A percentile compares a stretch with the other conserved stretches of the same genome.
Conservation (phyloP, 2,888 invertebrate species). For the Lepidocyrtoides sp. region DNA sequence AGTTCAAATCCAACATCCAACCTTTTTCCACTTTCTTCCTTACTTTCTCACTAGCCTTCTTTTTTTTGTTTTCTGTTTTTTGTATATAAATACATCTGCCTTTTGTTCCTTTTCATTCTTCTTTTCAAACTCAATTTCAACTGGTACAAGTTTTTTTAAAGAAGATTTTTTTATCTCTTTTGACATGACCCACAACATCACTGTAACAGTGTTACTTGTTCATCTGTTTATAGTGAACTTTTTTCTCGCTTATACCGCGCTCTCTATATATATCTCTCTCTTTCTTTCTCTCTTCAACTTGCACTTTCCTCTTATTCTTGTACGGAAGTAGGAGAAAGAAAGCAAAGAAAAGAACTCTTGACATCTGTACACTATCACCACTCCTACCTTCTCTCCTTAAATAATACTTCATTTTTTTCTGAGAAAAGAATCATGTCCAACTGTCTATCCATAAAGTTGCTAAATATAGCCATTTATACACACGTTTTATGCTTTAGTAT, state of each 20-base stretch:
- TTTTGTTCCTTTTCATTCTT: constrained; percentile 58
- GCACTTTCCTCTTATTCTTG: constrained; percentile 25
- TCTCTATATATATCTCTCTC: background rate
- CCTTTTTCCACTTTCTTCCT: constrained; percentile 28
- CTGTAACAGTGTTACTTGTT: constrained; percentile 39
- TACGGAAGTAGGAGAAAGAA: constrained; percentile 17
- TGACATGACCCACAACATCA: constrained; percentile 78
- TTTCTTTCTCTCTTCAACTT: constrained; percentile 29
- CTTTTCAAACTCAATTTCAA: constrained; percentile 76
- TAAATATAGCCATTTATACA: background rate
- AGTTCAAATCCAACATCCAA: constrained; percentile 51
- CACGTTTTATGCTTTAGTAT: background rate
- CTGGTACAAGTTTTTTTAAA: constrained; percentile 63
- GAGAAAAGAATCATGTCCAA: background rate
- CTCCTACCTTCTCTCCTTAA: constrained; percentile 2
- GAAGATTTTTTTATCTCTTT: constrained; percentile 65
- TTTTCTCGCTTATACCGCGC: background rate
- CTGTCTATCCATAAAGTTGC: constrained; percentile 11
- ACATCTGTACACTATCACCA: constrained; percentile 68
- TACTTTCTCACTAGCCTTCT: background rate
- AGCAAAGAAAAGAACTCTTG: constrained; percentile 51
- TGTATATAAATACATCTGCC: background rate
- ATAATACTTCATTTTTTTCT: background rate
- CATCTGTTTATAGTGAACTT: constrained; percentile 51
- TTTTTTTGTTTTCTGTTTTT: constrained; percentile 57